These are phyloP conservation scores for Babylonia areolata DNA, from an alignment of 1,140 invertebrate species.

Conservation along the genomic window DNA sequence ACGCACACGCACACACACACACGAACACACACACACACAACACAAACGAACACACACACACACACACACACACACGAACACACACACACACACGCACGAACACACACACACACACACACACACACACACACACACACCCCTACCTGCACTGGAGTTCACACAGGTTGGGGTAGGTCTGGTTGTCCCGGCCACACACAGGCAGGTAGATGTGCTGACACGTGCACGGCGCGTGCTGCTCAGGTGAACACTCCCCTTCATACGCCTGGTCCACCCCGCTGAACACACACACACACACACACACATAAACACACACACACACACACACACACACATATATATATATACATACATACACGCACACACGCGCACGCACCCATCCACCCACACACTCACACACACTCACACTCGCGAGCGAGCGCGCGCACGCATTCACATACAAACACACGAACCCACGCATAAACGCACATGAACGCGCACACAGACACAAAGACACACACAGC, in stretches of 20 bases:
- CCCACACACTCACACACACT: neutral
- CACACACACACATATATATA: neutral
- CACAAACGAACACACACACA: neutral
- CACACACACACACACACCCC: slow-evolving; percentile 10
- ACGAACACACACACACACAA: neutral
- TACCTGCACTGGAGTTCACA: slow-evolving; percentile 68
- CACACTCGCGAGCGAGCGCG: neutral
- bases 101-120: slow-evolving; percentile 25
- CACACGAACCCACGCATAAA: neutral
- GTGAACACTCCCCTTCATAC: slow-evolving; percentile 28
- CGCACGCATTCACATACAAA: neutral
- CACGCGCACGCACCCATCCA: neutral
- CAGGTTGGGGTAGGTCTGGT: slow-evolving; percentile 80
- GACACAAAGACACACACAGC: neutral
- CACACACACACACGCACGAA: slow-evolving; percentile 16
- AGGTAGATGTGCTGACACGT: slow-evolving; percentile 41
- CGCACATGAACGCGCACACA: neutral
- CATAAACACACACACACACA: too few relatives aligned
- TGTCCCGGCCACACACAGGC: slow-evolving; percentile 82
- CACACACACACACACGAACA: slow-evolving; percentile 13
- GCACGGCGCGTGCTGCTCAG: slow-evolving; percentile 26
- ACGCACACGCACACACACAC: too few relatives aligned
- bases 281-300: too few relatives aligned
- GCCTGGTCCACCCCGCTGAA: neutral
- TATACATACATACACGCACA: neutral